Evolutionary conservation across 2,797 vertebrate species (phyloP), one percentile per base, ranked within the genome.

Genomic region (Pipistrellus nathusii): DNA sequence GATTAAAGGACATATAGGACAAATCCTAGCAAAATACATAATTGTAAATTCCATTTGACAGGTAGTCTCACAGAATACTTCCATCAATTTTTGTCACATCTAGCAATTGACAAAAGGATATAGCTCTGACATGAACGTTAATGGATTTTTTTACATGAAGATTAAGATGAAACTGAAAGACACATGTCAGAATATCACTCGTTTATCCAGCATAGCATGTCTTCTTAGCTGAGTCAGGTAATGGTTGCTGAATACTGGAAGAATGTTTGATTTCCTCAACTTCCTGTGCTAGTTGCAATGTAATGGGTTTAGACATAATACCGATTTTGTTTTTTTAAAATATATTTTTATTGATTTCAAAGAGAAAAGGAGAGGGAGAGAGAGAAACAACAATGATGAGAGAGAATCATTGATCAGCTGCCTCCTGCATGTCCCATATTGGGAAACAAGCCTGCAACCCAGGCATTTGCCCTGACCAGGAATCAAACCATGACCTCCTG

Each of bases 91-190:
- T 90, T 53, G 9, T 69, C 59, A 14, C 30, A 77, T 46, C 64
- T 25, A 69, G 78, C n/a, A 27, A 6, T 0, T 78, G 35, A n/a
- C 46, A 82, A 68, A 89, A 85, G n/a, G 38, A 4, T 27, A 10
- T 86, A 38, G 23, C 59, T 93, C 53, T 81, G 48, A 68, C 41
- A 57, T 68, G 44, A 85, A 69, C 25, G 59, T 55, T 55, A 35
- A 23, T 44, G 48, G n/a, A 30, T 27, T 53, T 53, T 77, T 35
- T 85, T 55, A 38, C n/a, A 41, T 25, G 85, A 78, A 25, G 35
- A 94, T 90, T 68, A 81, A 84, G 68, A 48, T 51, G n/a, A 84
- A 85, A 14, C 18, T 57, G 78, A 51, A 92, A 76, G 30, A 83
- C 27, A 5, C 3, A 5, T 38, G 27, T 95, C 53, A n/a, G 53